Conservation (phyloP, 2,113 vertebrate genomes). For the Paramormyrops kingsleyae region DNA sequence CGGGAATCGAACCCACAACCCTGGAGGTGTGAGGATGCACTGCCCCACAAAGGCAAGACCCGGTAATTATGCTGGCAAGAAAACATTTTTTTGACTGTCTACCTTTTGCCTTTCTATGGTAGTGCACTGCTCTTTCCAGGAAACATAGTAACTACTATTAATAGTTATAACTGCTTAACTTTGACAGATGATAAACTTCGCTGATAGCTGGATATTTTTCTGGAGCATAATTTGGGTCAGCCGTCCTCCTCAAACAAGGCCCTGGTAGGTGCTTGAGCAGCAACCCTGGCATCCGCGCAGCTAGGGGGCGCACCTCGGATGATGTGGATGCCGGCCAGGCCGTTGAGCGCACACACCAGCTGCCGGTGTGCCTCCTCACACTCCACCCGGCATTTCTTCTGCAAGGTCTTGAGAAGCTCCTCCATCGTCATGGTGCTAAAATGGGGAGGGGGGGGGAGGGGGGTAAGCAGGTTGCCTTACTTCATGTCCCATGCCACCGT, state of each 20-base stretch:
- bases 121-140: background rate
- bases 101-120: background rate
- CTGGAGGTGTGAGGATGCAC: slow-evolving; percentile 6
- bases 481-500: too few species aligned
- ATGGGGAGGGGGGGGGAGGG: background rate
- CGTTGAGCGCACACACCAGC: slow-evolving; percentile 92
- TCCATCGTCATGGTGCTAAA: slow-evolving; percentile 98
- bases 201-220: background rate
- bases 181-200: background rate
- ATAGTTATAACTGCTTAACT: background rate
- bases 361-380: slow-evolving; percentile 96
- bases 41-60: background rate
- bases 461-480: background rate
- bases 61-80: background rate
- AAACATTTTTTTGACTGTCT: background rate
- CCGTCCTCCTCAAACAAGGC: background rate
- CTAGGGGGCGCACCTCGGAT: slow-evolving; percentile 76
- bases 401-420: slow-evolving; percentile 86
- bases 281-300: background rate
- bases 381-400: slow-evolving; percentile 94
- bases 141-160: background rate
- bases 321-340: slow-evolving; percentile 94
- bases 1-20: background rate
- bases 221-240: background rate
- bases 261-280: background rate